Percentiles rank a stretch among this genome's conserved stretches.
Evolutionary conservation across 1,140 invertebrate species (phyloP).

Genomic region (Cylas formicarius): DNA sequence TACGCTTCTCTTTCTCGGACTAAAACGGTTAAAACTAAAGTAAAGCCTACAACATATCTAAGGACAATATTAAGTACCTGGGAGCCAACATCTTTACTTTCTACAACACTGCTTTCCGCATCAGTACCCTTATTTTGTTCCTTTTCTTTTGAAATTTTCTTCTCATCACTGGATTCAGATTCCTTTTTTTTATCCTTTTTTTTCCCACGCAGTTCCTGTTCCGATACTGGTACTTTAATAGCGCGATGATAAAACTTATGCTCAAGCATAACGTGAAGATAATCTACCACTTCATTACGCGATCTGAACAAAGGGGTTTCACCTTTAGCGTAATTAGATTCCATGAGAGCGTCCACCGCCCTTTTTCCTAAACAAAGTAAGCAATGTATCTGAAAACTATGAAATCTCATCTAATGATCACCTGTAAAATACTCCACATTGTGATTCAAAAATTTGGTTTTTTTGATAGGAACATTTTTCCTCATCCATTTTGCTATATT

Average conservation of each 20-base stretch:
- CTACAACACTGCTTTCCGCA: slow-evolving; percentile 39
- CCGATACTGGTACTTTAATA: slow-evolving; percentile 73
- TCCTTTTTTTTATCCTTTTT: slow-evolving; percentile 57
- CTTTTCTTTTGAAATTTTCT: slow-evolving; percentile 33
- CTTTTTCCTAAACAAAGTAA: slow-evolving; percentile 55
- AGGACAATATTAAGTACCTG: slow-evolving; percentile 10
- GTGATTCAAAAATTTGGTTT: slow-evolving; percentile 91
- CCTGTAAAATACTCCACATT: slow-evolving; percentile 96
- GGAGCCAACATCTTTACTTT: slow-evolving; percentile 26
- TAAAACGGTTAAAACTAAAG: slow-evolving; percentile 18
- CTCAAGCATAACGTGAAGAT: slow-evolving; percentile 75
- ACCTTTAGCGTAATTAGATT: slow-evolving; percentile 85
- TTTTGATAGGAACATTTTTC: slow-evolving; percentile 86
- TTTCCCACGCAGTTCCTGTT: slow-evolving; percentile 64
- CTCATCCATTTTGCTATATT: slow-evolving; percentile 88
- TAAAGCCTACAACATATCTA: not conserved
- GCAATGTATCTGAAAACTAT: not conserved
- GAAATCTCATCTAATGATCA: slow-evolving; percentile 34
- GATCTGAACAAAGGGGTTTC: slow-evolving; percentile 73
- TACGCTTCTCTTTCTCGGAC: slow-evolving; percentile 53
- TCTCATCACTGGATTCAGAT: slow-evolving; percentile 45
- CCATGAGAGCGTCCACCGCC: slow-evolving; percentile 84
- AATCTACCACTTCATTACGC: slow-evolving; percentile 71
- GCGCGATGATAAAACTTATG: slow-evolving; percentile 95
- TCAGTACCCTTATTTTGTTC: slow-evolving; percentile 38